Percentiles rank a stretch among this genome's conserved stretches.
phyloP scores from a whole-genome alignment of 2,888 invertebrate genomes.

The Cremastinae sp. region DNA sequence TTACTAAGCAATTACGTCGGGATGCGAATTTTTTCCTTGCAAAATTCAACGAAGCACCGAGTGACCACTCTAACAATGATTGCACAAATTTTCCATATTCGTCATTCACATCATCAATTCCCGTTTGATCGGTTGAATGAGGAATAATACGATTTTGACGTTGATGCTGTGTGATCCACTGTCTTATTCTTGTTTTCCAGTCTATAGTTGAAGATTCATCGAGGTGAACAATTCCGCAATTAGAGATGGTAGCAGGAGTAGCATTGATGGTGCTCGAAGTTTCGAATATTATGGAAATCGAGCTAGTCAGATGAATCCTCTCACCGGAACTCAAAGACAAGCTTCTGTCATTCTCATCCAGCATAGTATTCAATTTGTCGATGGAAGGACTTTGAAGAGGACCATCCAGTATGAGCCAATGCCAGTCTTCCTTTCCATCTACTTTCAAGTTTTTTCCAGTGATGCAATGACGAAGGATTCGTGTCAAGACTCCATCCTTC shows the following conservation, averaged over 20 bases:
- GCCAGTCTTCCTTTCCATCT: conserved; percentile 78
- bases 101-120: conserved; percentile 30
- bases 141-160: not conserved
- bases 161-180: conserved; percentile 53
- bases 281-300: conserved; percentile 84
- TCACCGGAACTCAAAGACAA: conserved; percentile 84
- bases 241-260: conserved; percentile 83
- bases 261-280: conserved; percentile 82
- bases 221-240: conserved; percentile 85
- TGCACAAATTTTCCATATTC: conserved; percentile 70
- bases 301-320: conserved; percentile 81
- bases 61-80: conserved; percentile 82
- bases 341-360: conserved; percentile 81
- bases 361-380: conserved; percentile 83
- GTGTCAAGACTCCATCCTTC: conserved; percentile 81
- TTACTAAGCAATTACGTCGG: conserved; percentile 63
- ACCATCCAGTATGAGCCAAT: conserved; percentile 85
- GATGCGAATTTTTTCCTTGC: conserved; percentile 79
- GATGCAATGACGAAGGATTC: conserved; percentile 80
- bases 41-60: conserved; percentile 82
- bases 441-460: not conserved
- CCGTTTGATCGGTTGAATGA: not conserved
- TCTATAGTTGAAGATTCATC: conserved; percentile 81
- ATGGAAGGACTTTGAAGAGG: conserved; percentile 83
- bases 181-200: conserved; percentile 81